Conservation (phyloP, 2,888 invertebrate genomes). For the Serripes groenlandicus region DNA sequence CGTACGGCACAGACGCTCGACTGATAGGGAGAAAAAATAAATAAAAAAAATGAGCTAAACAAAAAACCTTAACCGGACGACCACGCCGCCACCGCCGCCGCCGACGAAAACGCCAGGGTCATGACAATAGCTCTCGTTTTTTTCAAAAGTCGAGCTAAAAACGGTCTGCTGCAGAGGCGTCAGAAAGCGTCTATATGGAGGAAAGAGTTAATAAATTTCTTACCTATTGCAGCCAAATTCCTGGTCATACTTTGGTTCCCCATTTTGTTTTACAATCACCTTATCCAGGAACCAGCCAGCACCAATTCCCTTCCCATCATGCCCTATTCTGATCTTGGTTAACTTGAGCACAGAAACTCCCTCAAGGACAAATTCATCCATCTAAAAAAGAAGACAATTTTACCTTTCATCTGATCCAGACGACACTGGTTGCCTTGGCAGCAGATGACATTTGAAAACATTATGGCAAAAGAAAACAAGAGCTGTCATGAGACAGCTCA, state of each 20-base stretch:
- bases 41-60: too few species aligned
- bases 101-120: too few species aligned
- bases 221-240: slow-evolving; percentile 84
- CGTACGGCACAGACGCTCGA: too few species aligned
- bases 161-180: too few species aligned
- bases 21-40: too few species aligned
- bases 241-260: slow-evolving; percentile 74
- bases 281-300: slow-evolving; percentile 86
- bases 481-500: too few species aligned
- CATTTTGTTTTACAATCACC: slow-evolving; percentile 80
- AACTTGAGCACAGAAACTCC: slow-evolving; percentile 85
- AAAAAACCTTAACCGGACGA: too few species aligned
- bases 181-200: background rate
- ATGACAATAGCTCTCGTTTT: too few species aligned
- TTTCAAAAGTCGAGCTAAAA: too few species aligned
- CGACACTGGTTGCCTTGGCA: too few species aligned
- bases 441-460: background rate
- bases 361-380: slow-evolving; percentile 86
- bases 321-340: slow-evolving; percentile 85
- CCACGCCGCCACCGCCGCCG: too few species aligned
- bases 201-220: background rate
- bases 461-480: too few species aligned
- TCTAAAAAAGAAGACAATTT: slow-evolving; percentile 71
- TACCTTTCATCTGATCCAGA: background rate
- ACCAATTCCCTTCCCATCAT: slow-evolving; percentile 84